These are phyloP conservation scores for Austrofundulus limnaeus DNA, from an alignment of 2,113 vertebrate species.

Conservation along the genomic window DNA sequence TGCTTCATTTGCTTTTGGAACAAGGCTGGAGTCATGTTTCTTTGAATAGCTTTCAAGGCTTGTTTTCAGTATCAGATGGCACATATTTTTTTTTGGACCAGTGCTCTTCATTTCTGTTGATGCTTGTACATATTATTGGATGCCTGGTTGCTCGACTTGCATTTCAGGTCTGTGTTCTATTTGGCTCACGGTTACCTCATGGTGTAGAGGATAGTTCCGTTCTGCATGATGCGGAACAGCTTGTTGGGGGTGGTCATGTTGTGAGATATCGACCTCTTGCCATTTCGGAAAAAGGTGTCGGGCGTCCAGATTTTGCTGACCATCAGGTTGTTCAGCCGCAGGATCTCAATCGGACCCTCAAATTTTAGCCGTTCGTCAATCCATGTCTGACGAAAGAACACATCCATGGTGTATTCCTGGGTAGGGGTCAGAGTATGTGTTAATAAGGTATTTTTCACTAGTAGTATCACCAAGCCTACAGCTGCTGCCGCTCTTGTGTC, in stretches of 20 bases:
- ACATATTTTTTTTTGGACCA: constrained; percentile 21
- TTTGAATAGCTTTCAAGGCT: constrained; percentile 61
- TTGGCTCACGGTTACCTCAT: constrained; percentile 79
- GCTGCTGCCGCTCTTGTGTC: constrained; percentile 25
- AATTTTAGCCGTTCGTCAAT: constrained; percentile 82
- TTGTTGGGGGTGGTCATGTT: constrained; percentile 89
- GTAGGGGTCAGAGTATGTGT: constrained; percentile 13
- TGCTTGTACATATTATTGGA: constrained; percentile 63
- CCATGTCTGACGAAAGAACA: constrained; percentile 85
- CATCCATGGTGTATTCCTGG: constrained; percentile 86
- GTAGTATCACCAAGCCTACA: constrained; percentile 17
- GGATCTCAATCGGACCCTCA: constrained; percentile 83
- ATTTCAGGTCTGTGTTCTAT: constrained; percentile 65
- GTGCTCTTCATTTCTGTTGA: constrained; percentile 46
- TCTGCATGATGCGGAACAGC: constrained; percentile 88
- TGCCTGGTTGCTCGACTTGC: constrained; percentile 54
- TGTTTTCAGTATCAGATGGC: constrained; percentile 67
- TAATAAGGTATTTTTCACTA: constrained; percentile 37
- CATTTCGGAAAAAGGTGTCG: constrained; percentile 86
- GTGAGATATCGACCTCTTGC: constrained; percentile 86
- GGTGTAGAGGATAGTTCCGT: constrained; percentile 87
- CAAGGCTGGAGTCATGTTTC: constrained; percentile 52
- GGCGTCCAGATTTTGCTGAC: constrained; percentile 87
- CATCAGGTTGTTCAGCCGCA: constrained; percentile 86
- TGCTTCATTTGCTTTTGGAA: constrained; percentile 45